These are phyloP conservation scores for Arothron firmamentum DNA, from an alignment of 2,113 vertebrate genomes.

Conservation along the genomic window DNA sequence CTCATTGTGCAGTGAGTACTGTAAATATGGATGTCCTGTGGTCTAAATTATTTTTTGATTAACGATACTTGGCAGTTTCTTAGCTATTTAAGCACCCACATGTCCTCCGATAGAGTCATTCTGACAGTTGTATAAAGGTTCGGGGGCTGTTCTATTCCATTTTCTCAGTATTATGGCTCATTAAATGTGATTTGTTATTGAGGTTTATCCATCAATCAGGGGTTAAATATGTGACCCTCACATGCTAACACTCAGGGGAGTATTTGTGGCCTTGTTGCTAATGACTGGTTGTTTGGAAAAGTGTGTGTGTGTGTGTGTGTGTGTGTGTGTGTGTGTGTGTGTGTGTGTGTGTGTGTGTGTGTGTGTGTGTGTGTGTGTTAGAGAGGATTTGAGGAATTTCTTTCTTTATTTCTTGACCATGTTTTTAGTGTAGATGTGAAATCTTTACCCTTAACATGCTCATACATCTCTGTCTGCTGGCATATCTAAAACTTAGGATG, in stretches of 20 bases:
- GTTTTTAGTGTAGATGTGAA: background rate
- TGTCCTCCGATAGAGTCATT: constrained; percentile 41
- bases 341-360: background rate
- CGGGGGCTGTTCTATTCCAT: constrained; percentile 33
- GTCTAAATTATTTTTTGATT: constrained; percentile 56
- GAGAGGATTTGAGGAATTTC: too few relatives aligned
- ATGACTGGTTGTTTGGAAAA: constrained; percentile 43
- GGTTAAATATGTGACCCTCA: constrained; percentile 67
- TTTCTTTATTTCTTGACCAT: too few relatives aligned
- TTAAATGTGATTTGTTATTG: constrained; percentile 66
- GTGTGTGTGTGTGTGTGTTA: constrained; percentile 2
- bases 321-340: constrained; percentile 4
- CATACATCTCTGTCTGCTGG: background rate
- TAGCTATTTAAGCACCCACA: constrained; percentile 48
- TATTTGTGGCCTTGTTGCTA: constrained; percentile 49
- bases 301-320: constrained; percentile 20
- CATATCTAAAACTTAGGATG: too few relatives aligned
- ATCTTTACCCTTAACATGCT: background rate
- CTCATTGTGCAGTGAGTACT: constrained; percentile 48
- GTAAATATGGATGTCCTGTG: constrained; percentile 47
- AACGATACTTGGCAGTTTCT: constrained; percentile 53
- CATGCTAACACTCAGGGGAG: constrained; percentile 43
- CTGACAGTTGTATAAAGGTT: constrained; percentile 58
- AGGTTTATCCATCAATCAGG: constrained; percentile 37
- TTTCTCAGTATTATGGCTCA: constrained; percentile 48